Base-by-base conservation (phyloP, 30 jellyfish, hydroid and myxozoan genomes). In the Aurelia sp. region DNA sequence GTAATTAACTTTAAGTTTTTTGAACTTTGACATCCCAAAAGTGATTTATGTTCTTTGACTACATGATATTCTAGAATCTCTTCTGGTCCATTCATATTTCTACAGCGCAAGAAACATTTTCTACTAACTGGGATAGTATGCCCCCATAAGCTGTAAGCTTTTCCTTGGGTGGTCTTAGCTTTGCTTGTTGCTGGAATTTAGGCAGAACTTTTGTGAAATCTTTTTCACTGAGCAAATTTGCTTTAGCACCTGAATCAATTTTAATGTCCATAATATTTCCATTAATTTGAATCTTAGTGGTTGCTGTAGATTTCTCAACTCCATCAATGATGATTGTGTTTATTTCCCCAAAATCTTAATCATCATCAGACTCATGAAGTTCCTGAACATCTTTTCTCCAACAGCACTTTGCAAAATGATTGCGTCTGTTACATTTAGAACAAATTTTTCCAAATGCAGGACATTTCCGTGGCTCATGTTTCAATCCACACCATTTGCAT, bases 291-390 rank as follows among this genome's bases (percentile, higher is more conserved):
- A 67, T 67, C 78, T 67, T 67, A 55, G 78, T 67, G 20, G 78
- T 67, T 67, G 3, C 78, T 3, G 78, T 67, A 12, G 57, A 27
- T 33, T 67, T 67, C 78, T 67, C 78, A 67, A 67, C 78, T 20
- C 19, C 33, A 67, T 67, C 78, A 67, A 19, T 67, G 1, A 33
- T 67, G 47, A 67, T 67, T 33, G 2, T 27, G 47, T 67, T 60
- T 67, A 67, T 67, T n/a, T 23, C 55, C 53, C 78, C 58, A 3
- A 12, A 67, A 6, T 21, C 13, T 67, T 61, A 67, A n/a, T 67
- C 58, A 20, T 67, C 78, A 67, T 67, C 78, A 67, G 78, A 67
- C 78, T 19, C 78, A 2, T 67, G 78, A 33, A 67, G 60, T n/a
- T 20, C 78, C 47, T 67, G 78, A 67, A 67, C 58, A 67, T 67